Conservation (phyloP, 2,888 invertebrate species). For the Meganola albula region DNA sequence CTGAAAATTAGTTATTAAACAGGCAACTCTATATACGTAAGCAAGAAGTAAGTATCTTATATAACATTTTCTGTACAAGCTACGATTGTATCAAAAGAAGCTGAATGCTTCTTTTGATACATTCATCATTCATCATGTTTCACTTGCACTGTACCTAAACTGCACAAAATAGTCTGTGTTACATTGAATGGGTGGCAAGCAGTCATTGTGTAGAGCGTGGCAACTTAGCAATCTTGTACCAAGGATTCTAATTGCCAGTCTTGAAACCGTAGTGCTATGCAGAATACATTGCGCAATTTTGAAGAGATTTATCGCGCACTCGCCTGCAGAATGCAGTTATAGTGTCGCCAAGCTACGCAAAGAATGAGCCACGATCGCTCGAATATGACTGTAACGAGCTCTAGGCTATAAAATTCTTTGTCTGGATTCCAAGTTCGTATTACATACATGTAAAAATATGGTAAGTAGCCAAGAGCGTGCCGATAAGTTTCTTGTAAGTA, state of each 20-base stretch:
- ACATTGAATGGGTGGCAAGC: too few relatives aligned
- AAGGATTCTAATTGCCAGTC: slow-evolving; percentile 45
- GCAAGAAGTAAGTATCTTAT: too few relatives aligned
- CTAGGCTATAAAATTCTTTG: slow-evolving; percentile 47
- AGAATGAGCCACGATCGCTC: slow-evolving; percentile 36
- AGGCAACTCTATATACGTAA: too few relatives aligned
- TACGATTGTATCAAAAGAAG: too few relatives aligned
- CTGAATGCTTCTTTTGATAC: too few relatives aligned
- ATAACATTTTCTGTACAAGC: too few relatives aligned
- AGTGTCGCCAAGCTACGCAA: slow-evolving; percentile 49
- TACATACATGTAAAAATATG: slow-evolving; percentile 22
- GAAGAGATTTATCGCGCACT: slow-evolving; percentile 54
- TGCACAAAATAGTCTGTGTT: too few relatives aligned
- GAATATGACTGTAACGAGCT: slow-evolving; percentile 44
- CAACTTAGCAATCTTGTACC: slow-evolving; percentile 39
- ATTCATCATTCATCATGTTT: too few relatives aligned
- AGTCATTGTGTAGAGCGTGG: slow-evolving; percentile 8
- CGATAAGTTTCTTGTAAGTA: slow-evolving; percentile 12
- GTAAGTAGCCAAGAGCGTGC: slow-evolving; percentile 24
- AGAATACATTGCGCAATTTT: slow-evolving; percentile 49
- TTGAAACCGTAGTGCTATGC: slow-evolving; percentile 45
- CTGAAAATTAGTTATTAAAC: too few relatives aligned
- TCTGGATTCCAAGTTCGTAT: slow-evolving; percentile 36
- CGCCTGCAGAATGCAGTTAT: slow-evolving; percentile 60
- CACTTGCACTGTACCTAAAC: too few relatives aligned